Evolutionary conservation across 37 sponge, comb jelly and placozoan genomes (phyloP), one percentile per base, ranked within the genome.

Genomic region (Tethya wilhelma): DNA sequence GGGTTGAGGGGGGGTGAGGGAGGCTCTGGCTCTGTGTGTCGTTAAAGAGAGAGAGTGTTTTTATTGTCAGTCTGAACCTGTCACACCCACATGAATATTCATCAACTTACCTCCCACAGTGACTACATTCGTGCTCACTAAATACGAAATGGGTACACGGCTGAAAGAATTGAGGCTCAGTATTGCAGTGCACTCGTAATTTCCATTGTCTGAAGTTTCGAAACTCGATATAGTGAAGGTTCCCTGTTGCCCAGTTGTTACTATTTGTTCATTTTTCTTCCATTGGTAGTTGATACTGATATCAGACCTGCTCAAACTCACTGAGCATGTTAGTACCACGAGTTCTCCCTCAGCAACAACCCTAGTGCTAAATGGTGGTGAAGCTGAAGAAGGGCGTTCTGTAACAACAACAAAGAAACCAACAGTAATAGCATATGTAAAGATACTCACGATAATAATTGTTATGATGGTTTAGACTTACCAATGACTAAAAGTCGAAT

Each of bases 101-200:
- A 59, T 59, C 23, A 34, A 2, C 45, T 76, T 26, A 78, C 79
- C 79, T 69, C 69, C 69, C 0, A 80, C 82, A 28, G 73, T 63
- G 9, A 73, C 22, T 1, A 71, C 32, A 23, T 64, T 44, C 1
- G 46, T 4, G 7, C 73, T 65, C 8, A 82, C 36, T 0, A 7
- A 14, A 0, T 28, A 23, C 38, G 20, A 8, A 0, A 82, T n/a
- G 30, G 81, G 81, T 26, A 7, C 43, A 4, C 49, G 64, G 36
- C 23, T 7, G 2, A 72, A 11, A 1, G 55, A 64, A 1, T 20
- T 12, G 1, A 4, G 25, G 17, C 53, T 26, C 0, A 72, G 22
- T 29, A 39, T 28, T 0, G 36, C 63, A 34, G 3, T 6, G 38
- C 82, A 82, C 71, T 36, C 43, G 20, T 71, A 81, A 14, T 59